A percentile compares a stretch with the other conserved stretches of the same genome.
phyloP scores from a whole-genome alignment of 2,113 vertebrate genomes.

The Leiothrix lutea region DNA sequence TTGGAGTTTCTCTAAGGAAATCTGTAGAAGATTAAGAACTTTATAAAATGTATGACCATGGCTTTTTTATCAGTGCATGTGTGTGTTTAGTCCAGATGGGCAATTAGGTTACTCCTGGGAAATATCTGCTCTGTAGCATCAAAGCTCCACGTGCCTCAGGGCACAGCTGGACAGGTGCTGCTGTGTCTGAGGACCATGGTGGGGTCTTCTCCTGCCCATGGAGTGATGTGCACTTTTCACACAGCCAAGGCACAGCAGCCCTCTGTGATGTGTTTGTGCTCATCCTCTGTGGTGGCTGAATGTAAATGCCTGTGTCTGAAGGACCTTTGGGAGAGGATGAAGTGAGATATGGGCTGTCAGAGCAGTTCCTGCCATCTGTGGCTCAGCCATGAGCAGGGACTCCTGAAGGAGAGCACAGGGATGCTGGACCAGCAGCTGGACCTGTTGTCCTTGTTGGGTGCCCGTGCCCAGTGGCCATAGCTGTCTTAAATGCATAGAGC shows the following conservation, averaged over 20 bases:
- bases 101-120: not conserved
- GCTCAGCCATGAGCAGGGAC: not conserved
- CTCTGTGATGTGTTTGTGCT: fast-evolving
- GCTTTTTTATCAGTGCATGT: not conserved
- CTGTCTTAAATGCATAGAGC: not conserved
- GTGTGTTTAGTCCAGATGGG: not conserved
- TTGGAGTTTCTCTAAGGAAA: not conserved
- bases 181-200: fast-evolving
- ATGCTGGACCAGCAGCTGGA: not conserved
- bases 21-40: not conserved
- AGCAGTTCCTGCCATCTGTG: not conserved
- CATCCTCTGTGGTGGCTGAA: not conserved
- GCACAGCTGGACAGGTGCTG: not conserved
- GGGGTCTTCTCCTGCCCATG: not conserved
- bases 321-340: not conserved
- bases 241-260: not conserved
- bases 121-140: not conserved
- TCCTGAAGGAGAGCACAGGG: not conserved
- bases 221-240: fast-evolving
- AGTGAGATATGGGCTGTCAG: fast-evolving
- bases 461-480: fast-evolving
- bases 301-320: not conserved
- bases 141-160: not conserved
- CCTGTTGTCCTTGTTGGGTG: not conserved
- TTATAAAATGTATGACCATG: not conserved